Base-by-base conservation (phyloP, 2,113 vertebrate species). In the Otis tarda region DNA sequence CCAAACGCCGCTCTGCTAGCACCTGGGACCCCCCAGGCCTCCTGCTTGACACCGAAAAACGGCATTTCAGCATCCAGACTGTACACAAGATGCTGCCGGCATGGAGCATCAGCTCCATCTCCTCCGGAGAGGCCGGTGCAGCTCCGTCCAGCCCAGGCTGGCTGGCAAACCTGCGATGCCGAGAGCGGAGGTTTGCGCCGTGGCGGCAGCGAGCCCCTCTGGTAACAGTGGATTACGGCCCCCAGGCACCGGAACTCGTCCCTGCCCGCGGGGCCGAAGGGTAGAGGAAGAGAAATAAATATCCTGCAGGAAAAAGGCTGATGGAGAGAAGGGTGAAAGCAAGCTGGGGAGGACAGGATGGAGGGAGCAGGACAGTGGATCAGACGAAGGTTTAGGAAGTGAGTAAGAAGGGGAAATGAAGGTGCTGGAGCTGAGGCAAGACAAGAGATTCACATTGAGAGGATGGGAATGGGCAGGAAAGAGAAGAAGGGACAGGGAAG, bases 181-280 rank as follows among this genome's bases (percentile, higher is more conserved):
- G 3, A 82, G 49, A 76, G 70, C 5, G 3, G 15, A 24, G 10
- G 57, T 31, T 49, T 43, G 71, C 75, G 71, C 39, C 0, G 0
- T 9, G 56, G 33, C 27, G 47, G 39, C 69, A 68, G 31, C 1
- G 4, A 71, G 37, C 7, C 63, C 75, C 64, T 63, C 63, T 3
- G 12, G 61, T 59, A 64, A 52, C 5, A 3, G 8, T 15, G 71
- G 74, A 18, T 39, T 31, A 55, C 64, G 60, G 53, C 4, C 7
- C 19, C 8, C 47, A 41, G 65, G 57, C 56, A 80, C 28, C 0
- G 0, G 73, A 31, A 47, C 15, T 39, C 10, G 1, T 43, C 47
- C 33, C 63, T 52, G 41, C 33, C 56, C 4, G 2, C 1, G 3
- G 33, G 33, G 31, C 39, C 3, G 1, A 71, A 59, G 53, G 49